These are phyloP conservation scores for Micrasema longulum DNA, from an alignment of 1,140 invertebrate genomes.

Conservation along the genomic window DNA sequence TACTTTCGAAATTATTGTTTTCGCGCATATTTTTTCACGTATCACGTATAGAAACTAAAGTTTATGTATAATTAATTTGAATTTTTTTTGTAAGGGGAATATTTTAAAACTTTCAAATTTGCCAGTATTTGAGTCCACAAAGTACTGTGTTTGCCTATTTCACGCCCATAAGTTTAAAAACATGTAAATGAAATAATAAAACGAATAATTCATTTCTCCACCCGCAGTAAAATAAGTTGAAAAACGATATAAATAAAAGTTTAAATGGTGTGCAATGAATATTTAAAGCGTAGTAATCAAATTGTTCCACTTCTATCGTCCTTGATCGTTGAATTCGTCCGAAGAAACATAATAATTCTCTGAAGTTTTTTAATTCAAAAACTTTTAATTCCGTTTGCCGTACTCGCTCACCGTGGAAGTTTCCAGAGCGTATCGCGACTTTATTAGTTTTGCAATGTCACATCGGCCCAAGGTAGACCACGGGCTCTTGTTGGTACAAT, in stretches of 20 bases:
- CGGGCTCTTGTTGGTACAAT: not conserved
- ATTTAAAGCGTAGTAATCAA: slow-evolving; percentile 16
- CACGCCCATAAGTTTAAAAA: no score
- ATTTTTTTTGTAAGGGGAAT: not conserved
- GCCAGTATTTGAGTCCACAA: not conserved
- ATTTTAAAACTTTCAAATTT: not conserved
- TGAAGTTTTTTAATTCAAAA: slow-evolving; percentile 49
- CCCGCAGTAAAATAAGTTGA: no score
- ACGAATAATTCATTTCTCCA: no score
- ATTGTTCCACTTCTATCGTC: slow-evolving; percentile 21
- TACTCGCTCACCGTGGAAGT: slow-evolving; percentile 26
- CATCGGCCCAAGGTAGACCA: not conserved
- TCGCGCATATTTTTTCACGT: no score
- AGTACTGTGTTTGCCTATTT: no score
- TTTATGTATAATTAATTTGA: not conserved
- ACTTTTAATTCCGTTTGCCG: slow-evolving; percentile 44
- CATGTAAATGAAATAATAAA: no score
- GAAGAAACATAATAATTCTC: slow-evolving; percentile 41
- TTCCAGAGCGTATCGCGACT: slow-evolving; percentile 39
- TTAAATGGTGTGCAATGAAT: slow-evolving; percentile 10
- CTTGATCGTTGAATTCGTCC: slow-evolving; percentile 20
- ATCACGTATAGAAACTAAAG: no score
- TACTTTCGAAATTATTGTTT: no score
- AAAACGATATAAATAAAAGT: not conserved
- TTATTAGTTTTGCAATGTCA: slow-evolving; percentile 44